Conservation (phyloP, 2,888 invertebrate genomes). For the Taphrorychus bicolor region DNA sequence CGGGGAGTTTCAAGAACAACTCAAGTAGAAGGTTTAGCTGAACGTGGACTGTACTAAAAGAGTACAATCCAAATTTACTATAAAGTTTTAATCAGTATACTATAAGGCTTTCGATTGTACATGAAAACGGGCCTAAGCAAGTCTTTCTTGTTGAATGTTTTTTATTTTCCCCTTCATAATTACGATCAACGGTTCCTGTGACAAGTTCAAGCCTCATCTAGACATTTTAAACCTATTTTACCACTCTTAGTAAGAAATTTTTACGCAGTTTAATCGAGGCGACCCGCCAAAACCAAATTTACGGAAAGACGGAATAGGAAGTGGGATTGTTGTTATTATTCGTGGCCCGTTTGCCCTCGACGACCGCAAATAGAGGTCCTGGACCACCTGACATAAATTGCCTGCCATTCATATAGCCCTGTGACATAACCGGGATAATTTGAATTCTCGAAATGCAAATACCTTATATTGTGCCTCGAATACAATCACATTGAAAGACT, state of each 20-base stretch:
- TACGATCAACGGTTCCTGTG: no score
- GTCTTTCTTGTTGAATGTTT: no score
- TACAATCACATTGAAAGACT: background rate
- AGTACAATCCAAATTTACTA: no score
- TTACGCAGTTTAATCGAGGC: background rate
- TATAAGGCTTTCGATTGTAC: no score
- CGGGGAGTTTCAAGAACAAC: no score
- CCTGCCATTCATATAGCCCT: background rate
- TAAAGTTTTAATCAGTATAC: no score
- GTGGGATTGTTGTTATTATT: background rate
- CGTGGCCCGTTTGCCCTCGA: background rate
- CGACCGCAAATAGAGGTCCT: constrained; percentile 4
- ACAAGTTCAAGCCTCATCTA: background rate
- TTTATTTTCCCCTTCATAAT: no score
- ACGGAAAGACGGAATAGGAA: background rate
- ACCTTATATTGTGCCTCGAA: background rate
- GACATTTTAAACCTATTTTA: background rate
- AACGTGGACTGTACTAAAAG: no score
- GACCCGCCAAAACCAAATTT: background rate
- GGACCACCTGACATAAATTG: constrained; percentile 6
- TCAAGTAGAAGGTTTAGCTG: no score
- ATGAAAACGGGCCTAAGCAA: no score
- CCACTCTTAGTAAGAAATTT: background rate
- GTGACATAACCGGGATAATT: background rate
- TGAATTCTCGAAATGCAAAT: constrained; percentile 1